Conservation (phyloP, 2,888 invertebrate genomes). For the Rhagium mordax region DNA sequence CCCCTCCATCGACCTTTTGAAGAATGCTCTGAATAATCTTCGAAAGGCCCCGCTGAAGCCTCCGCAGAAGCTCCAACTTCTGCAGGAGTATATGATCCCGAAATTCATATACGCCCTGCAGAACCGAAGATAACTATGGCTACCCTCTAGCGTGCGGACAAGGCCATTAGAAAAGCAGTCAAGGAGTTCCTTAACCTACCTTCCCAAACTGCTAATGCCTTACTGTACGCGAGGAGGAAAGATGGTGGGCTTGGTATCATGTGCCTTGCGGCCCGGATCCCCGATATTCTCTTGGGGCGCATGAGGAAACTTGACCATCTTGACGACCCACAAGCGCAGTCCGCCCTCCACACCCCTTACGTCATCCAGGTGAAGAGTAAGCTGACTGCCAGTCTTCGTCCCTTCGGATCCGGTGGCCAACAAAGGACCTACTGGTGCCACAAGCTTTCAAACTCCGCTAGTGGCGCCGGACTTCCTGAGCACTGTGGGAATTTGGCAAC, state of each 20-base stretch:
- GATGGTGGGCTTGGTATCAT: constrained; percentile 47
- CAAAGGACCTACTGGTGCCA: no score
- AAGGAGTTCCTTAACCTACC: constrained; percentile 70
- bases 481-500: no score
- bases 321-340: no score
- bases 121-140: constrained; percentile 51
- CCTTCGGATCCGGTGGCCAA: no score
- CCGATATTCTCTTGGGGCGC: no score
- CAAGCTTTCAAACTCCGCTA: no score
- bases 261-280: no score
- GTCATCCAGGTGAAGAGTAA: no score
- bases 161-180: constrained; percentile 32
- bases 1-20: not conserved
- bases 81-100: not conserved
- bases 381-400: no score
- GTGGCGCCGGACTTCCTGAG: no score
- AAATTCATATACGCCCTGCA: constrained; percentile 52
- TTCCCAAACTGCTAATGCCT: constrained; percentile 63
- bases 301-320: no score
- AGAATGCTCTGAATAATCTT: constrained; percentile 55
- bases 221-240: constrained; percentile 48
- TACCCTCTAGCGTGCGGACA: constrained; percentile 33
- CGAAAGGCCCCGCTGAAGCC: constrained; percentile 64
- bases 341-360: no score
- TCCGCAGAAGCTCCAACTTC: constrained; percentile 62